These are phyloP conservation scores for Germaria angustata DNA, from an alignment of 2,888 invertebrate species.

Conservation along the genomic window DNA sequence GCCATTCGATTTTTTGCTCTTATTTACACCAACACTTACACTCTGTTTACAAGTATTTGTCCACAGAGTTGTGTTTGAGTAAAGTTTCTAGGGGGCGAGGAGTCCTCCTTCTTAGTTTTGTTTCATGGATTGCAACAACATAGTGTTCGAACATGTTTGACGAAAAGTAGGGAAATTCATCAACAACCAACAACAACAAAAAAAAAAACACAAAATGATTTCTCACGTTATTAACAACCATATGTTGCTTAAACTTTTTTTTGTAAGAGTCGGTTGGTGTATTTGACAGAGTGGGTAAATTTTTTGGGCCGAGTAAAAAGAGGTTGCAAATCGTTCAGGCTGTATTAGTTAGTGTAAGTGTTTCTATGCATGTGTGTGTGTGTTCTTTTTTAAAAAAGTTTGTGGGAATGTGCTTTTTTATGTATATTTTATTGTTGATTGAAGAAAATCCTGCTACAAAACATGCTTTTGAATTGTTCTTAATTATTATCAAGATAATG, in stretches of 20 bases:
- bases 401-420: background rate
- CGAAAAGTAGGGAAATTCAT: background rate
- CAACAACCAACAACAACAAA: background rate
- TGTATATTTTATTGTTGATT: slow-evolving; percentile 28
- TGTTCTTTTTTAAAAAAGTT: background rate
- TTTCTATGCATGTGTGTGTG: background rate
- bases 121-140: background rate
- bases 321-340: background rate
- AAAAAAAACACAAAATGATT: background rate
- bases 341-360: background rate
- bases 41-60: background rate
- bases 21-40: background rate
- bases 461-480: slow-evolving; percentile 53
- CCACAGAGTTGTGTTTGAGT: background rate
- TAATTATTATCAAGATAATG: slow-evolving; percentile 61
- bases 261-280: background rate
- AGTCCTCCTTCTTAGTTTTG: background rate
- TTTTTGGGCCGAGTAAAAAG: background rate
- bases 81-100: background rate
- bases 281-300: background rate
- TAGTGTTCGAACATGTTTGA: slow-evolving; percentile 8
- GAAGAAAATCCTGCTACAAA: slow-evolving; percentile 38
- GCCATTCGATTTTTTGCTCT: background rate
- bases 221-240: slow-evolving; percentile 41
- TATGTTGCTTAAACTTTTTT: slow-evolving; percentile 36